Evolutionary conservation across 2,797 vertebrate species (phyloP), one percentile per base, ranked within the genome.

Genomic region (Mareca strepera): DNA sequence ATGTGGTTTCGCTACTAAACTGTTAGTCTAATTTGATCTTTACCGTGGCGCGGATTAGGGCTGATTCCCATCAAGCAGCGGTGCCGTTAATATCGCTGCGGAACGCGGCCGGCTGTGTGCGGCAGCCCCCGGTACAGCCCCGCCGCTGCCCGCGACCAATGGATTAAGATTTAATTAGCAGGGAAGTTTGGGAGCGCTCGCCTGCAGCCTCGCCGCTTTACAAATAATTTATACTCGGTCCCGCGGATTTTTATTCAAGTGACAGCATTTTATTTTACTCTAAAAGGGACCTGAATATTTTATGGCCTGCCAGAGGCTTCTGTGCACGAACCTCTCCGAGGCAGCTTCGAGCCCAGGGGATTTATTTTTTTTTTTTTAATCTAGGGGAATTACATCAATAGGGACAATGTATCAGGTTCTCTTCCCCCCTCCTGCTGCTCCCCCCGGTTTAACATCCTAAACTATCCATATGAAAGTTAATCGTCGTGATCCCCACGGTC

Each of bases 21-120:
- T 95, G 97, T 97, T 97, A 97, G 96, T 96, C 95, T 97, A 96
- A 97, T 96, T 94, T 96, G 95, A 94, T 97, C 94, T 96, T 96
- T 94, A 96, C 97, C 94, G 94, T 94, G 94, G 91, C 63, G 95
- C 55, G 96, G 96, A 97, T 97, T 97, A 97, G 64, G 59, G 82
- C 68, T 96, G 96, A 90, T 96, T 96, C 95, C 92, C 95, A 93
- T 97, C 93, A 96, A 97, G 95, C 95, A 93, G 69, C 4, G 28
- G 90, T 37, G 94, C 92, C 44, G 95, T 88, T 96, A 83, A 94
- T 94, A 55, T 77, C 41, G 29, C 69, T 43, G 17, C 60, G 80
- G 93, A 86, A 92, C 93, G 88, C 73, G 95, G 90, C 93, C 93
- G 87, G 2, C 91, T 90, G 5, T 58, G 93, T 68, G 22, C 75